Evolutionary conservation across 92 coral and sea anemone species (phyloP).

Genomic region (Actinostola sp.): DNA sequence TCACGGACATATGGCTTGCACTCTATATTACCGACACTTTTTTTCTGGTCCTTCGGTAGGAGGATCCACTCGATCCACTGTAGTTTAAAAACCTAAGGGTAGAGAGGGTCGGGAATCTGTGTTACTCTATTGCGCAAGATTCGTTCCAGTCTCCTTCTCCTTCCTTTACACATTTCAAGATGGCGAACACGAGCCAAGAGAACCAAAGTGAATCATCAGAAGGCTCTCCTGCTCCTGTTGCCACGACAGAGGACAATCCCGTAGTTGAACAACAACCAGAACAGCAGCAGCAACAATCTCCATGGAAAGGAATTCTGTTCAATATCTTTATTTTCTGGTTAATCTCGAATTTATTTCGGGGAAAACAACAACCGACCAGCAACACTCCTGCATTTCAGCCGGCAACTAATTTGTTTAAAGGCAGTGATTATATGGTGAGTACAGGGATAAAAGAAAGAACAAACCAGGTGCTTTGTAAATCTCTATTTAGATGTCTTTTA

Average conservation of each 20-base stretch:
- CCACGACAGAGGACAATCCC: conserved; percentile 54
- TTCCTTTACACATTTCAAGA: conserved; percentile 8
- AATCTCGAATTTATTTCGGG: conserved; percentile 83
- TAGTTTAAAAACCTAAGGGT: too few relatives aligned
- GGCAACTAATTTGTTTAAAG: conserved; percentile 78
- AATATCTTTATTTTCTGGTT: conserved; percentile 90
- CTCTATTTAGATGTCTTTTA: neutral
- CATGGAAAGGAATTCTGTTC: conserved; percentile 90
- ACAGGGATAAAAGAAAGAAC: neutral
- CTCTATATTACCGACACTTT: too few relatives aligned
- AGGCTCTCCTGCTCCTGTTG: conserved; percentile 1
- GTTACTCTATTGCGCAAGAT: neutral
- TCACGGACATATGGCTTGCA: too few relatives aligned
- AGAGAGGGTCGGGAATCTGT: neutral
- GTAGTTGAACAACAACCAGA: conserved; percentile 60
- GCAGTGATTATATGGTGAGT: conserved; percentile 78
- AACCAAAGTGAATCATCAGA: conserved; percentile 4
- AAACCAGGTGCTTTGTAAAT: neutral
- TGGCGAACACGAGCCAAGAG: conserved; percentile 24
- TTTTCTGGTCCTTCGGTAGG: too few relatives aligned
- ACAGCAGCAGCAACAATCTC: conserved; percentile 86
- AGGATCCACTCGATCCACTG: too few relatives aligned
- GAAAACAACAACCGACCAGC: conserved; percentile 58
- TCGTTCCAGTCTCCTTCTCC: conserved; percentile 15
- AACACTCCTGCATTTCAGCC: conserved; percentile 32